These are phyloP conservation scores for Pachypeltis micranthus DNA, from an alignment of 1,140 invertebrate species.

Conservation along the genomic window DNA sequence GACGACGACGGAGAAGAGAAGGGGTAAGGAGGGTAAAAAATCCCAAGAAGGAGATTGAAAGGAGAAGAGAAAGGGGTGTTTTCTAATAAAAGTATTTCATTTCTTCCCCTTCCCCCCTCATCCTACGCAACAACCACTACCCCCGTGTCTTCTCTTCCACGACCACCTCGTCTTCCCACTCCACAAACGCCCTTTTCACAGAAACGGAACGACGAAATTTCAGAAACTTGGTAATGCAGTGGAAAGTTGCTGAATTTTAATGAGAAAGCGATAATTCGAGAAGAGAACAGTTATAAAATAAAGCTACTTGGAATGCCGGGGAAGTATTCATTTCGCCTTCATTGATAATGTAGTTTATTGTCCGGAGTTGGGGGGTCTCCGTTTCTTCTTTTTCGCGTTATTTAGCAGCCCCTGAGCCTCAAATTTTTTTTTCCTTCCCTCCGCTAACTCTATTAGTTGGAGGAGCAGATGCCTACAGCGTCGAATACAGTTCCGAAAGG, in stretches of 20 bases:
- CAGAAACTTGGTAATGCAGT: background rate
- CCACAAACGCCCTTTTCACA: background rate
- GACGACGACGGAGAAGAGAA: too few relatives aligned
- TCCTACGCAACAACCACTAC: too few relatives aligned
- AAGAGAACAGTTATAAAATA: background rate
- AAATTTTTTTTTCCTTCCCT: too few relatives aligned
- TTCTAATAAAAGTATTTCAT: slow-evolving; percentile 1
- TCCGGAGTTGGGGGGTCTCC: too few relatives aligned
- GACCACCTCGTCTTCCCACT: too few relatives aligned
- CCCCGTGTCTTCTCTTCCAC: too few relatives aligned
- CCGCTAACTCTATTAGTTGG: too few relatives aligned
- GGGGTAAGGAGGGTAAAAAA: too few relatives aligned
- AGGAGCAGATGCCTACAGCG: too few relatives aligned
- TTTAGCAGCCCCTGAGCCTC: too few relatives aligned
- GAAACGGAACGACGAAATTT: background rate
- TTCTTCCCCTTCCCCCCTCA: background rate
- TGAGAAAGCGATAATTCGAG: background rate
- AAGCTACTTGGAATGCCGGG: background rate
- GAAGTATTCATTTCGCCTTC: background rate
- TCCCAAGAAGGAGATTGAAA: background rate
- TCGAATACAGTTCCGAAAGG: too few relatives aligned
- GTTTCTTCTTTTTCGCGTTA: too few relatives aligned
- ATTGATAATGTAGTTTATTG: background rate
- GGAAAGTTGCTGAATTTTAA: background rate
- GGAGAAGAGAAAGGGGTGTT: background rate